A percentile compares a stretch with the other conserved stretches of the same genome.
Evolutionary conservation across 2,888 invertebrate species (phyloP).

Genomic region (Punctoribates punctum): DNA sequence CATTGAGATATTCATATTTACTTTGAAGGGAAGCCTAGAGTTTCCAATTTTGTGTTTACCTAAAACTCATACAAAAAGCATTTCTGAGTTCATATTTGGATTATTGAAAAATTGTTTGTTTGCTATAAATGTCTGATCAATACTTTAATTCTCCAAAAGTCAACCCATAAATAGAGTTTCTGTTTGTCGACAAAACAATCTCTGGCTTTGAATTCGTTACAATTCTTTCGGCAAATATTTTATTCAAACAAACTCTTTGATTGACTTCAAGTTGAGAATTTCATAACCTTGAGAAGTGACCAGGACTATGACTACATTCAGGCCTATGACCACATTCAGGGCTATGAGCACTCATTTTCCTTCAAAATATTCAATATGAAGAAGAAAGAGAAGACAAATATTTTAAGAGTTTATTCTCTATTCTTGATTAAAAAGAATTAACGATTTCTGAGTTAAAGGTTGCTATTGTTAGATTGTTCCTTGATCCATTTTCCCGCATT

Average conservation of each 20-base stretch:
- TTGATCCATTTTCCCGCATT: no score
- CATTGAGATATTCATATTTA: neutral
- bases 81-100: neutral
- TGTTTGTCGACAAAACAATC: slow-evolving; percentile 21
- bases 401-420: no score
- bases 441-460: neutral
- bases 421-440: neutral
- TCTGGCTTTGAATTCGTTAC: slow-evolving; percentile 2
- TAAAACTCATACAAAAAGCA: slow-evolving; percentile 8
- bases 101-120: slow-evolving; percentile 8
- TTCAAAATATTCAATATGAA: no score
- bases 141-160: neutral
- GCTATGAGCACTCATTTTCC: no score
- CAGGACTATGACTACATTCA: no score
- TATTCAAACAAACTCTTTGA: slow-evolving; percentile 15
- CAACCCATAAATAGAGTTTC: slow-evolving; percentile 13
- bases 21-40: neutral
- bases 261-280: neutral
- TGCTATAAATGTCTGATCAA: slow-evolving; percentile 14
- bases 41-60: neutral
- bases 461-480: neutral
- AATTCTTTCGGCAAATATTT: slow-evolving; percentile 15
- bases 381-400: no score
- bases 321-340: no score
- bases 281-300: neutral